These are phyloP conservation scores for Apamea crenata DNA, from an alignment of 2,888 invertebrate species.

Conservation along the genomic window DNA sequence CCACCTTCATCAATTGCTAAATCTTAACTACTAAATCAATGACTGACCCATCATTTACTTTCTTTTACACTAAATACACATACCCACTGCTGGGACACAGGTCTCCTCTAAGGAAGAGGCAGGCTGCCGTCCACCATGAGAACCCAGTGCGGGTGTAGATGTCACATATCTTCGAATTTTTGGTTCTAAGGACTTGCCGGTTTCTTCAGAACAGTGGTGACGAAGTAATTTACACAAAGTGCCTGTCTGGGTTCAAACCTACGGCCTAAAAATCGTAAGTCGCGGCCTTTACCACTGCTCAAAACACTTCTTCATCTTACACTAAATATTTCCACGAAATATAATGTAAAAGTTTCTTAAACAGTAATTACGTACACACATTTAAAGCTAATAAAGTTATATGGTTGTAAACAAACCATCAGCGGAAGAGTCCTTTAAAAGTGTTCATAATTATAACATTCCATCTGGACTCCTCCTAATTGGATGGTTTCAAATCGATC, in stretches of 20 bases:
- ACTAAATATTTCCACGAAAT: background rate
- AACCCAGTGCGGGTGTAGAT: too few species aligned
- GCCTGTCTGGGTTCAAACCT: too few species aligned
- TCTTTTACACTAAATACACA: background rate
- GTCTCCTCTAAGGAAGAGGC: too few species aligned
- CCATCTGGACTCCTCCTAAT: slow-evolving; percentile 71
- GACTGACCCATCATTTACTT: background rate
- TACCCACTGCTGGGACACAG: too few species aligned
- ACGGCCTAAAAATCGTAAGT: too few species aligned
- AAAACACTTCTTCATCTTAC: too few species aligned
- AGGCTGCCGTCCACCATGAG: too few species aligned
- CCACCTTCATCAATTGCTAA: background rate
- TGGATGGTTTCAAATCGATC: slow-evolving; percentile 68
- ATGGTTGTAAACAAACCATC: slow-evolving; percentile 75
- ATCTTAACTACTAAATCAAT: background rate
- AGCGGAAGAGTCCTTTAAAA: slow-evolving; percentile 68
- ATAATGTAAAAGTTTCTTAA: slow-evolving; percentile 41
- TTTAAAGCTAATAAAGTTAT: slow-evolving; percentile 77
- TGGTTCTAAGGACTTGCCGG: too few species aligned
- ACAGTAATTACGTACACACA: slow-evolving; percentile 69
- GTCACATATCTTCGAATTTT: too few species aligned
- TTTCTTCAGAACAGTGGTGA: too few species aligned
- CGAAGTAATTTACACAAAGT: too few species aligned
- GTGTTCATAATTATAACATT: slow-evolving; percentile 72
- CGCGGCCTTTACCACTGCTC: too few species aligned